Evolutionary conservation across 2,888 invertebrate species (phyloP), one percentile per base, ranked within the genome.

Genomic region (Caenorhabditis sulstoni): DNA sequence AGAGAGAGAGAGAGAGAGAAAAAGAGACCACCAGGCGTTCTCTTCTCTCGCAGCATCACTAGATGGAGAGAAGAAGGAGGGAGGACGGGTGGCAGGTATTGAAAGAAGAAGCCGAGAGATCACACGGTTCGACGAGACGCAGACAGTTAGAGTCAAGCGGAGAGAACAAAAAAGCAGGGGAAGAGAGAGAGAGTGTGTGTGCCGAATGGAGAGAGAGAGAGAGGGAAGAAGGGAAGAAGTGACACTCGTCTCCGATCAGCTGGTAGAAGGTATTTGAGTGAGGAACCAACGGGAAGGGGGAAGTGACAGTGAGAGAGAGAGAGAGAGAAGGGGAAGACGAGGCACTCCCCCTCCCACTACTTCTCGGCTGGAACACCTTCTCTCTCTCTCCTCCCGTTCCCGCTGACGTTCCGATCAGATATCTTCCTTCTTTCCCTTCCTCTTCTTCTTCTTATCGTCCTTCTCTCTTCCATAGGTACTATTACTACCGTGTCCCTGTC

Each of bases 171-270:
- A 14, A 41, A 41, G 12, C 12, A 41, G 41, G 11, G 14, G 41
- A 37, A 37, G 37, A 37, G 37, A 14, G 12, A 41, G 2, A 41
- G 29, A 12, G 2, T 8, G 16, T 22, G 50, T 4, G 20, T 7
- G 50, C 5, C 22, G 23, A 23, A 7, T 12, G 23, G 29, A 9
- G 57, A 57, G 41, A 52, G 39, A 39, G 59, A 39, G 35, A 29
- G 55, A 0, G 16, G 8, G 45, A 20, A 47, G 20, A 16, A 41
- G 59, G 7, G 59, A 41, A 68, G 68, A 41, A 29, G 49, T 23
- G 22, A 12, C 18, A 52, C 50, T 58, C 58, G 18, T 11, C 61
- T n/a, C 29, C 61, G 71, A 71, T 71, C 71, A 71, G 71, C 71
- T 71, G 71, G 71, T 64, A 71, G 70, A n/a, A n/a, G 29, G 29